Conservation (phyloP, 2,113 vertebrate genomes). For the Piaya cayana region DNA sequence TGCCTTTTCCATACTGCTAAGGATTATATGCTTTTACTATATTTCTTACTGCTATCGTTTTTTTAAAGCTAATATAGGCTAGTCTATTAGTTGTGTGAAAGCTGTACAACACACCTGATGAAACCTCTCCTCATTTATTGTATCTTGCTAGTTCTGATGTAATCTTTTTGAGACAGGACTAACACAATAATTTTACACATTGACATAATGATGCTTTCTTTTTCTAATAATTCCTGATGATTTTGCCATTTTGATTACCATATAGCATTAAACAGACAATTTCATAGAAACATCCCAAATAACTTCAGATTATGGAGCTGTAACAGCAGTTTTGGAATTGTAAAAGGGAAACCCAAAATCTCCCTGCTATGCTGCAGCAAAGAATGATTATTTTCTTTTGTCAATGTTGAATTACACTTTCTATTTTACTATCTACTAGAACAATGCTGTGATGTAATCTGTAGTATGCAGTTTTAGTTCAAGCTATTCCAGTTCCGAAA, state of each 20-base stretch:
- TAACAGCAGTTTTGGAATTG: not conserved
- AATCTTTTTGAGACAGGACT: not conserved
- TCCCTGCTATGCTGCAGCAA: not conserved
- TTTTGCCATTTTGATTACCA: not conserved
- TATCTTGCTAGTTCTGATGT: not conserved
- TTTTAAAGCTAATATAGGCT: not conserved
- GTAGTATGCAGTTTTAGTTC: not conserved
- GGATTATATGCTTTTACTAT: not conserved
- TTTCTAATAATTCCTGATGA: not conserved
- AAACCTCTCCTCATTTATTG: not conserved
- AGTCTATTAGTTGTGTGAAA: not conserved
- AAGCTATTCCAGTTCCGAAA: not conserved
- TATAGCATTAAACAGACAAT: not conserved
- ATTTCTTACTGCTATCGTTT: not conserved
- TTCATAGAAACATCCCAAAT: not conserved
- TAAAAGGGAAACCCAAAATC: not conserved
- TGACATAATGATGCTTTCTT: not conserved
- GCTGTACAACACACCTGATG: not conserved
- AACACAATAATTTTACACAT: not conserved
- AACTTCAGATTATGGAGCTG: not conserved
- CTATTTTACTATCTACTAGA: not conserved
- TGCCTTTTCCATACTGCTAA: not conserved
- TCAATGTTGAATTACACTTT: not conserved
- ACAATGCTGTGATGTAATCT: not conserved
- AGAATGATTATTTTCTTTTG: not conserved